These are phyloP conservation scores for Noctua pronuba DNA, from an alignment of 2,888 invertebrate genomes.

Conservation along the genomic window DNA sequence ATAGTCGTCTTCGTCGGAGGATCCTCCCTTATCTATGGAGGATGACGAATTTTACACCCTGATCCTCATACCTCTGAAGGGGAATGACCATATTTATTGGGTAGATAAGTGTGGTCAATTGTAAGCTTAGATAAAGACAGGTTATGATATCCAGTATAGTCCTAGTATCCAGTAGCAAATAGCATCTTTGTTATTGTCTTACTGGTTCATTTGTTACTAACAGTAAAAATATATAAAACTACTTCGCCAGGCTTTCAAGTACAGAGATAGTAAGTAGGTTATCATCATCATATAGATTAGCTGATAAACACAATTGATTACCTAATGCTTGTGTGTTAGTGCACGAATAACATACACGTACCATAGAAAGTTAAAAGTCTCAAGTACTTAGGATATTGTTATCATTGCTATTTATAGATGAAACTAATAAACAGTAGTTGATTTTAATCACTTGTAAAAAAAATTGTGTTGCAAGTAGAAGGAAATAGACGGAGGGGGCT, in stretches of 20 bases:
- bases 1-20: neutral
- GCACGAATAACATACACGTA: neutral
- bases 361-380: neutral
- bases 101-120: neutral
- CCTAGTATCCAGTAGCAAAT: neutral
- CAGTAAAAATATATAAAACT: neutral
- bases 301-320: conserved; percentile 44
- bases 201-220: neutral
- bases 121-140: neutral
- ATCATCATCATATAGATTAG: conserved; percentile 44
- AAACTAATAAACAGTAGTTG: conserved; percentile 1
- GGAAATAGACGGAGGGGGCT: neutral
- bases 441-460: neutral
- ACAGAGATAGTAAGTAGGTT: conserved; percentile 33
- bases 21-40: neutral
- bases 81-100: neutral
- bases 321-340: neutral
- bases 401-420: neutral
- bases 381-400: neutral
- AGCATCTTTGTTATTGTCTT: neutral
- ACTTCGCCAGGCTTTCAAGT: neutral
- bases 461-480: no score
- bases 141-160: neutral
- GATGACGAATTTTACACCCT: neutral
- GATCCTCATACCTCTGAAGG: neutral